Base-by-base conservation (phyloP, 2,797 vertebrate genomes). In the Prionace glauca region DNA sequence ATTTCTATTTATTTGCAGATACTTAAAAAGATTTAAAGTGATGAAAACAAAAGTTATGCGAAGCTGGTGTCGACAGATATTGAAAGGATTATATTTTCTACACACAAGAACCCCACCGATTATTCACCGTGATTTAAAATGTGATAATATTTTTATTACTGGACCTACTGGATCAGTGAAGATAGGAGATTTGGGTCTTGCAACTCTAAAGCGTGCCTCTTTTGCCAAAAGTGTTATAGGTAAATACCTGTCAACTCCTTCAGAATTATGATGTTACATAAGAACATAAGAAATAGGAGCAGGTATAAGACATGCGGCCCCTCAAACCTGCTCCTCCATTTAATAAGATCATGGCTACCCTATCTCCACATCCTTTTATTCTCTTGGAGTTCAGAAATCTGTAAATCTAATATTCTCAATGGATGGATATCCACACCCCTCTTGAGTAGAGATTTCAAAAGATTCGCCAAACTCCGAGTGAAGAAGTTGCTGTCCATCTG, bases 171-270 rank as follows among this genome's bases (percentile, higher is more conserved):
- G 99, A 96, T 99, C 99, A 0, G 99, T 99, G 95, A 99, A 99
- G 97, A 99, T 99, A 7, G 99, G 99, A 1, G 99, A 99, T 97
- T 98, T 99, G 96, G 99, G 99, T 96, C 97, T 99, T 96, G 99
- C 99, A 95, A 99, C 99, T 7, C 98, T 99, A 95, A 99, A 99
- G 96, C 98, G 99, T 93, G 98, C 99, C 29, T 99, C 99, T 0
- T 99, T 99, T 96, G 99, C 99, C n/a, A 99, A 99, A 97, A 99
- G 99, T 45, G 99, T 99, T 50, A 99, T 99, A 96, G 99, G 99
- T 99, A 97, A 97, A 97, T 50, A 36, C 18, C n/a, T 81, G 62
- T 65, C 56, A 36, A 90, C 93, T 45, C 69, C 50, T 45, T 62
- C 79, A 50, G 36, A 79, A 71, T 95, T 84, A 32, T 84, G 36